Evolutionary conservation across 2,888 invertebrate genomes (phyloP), one percentile per base, ranked within the genome.

Genomic region (Aquatica leii): DNA sequence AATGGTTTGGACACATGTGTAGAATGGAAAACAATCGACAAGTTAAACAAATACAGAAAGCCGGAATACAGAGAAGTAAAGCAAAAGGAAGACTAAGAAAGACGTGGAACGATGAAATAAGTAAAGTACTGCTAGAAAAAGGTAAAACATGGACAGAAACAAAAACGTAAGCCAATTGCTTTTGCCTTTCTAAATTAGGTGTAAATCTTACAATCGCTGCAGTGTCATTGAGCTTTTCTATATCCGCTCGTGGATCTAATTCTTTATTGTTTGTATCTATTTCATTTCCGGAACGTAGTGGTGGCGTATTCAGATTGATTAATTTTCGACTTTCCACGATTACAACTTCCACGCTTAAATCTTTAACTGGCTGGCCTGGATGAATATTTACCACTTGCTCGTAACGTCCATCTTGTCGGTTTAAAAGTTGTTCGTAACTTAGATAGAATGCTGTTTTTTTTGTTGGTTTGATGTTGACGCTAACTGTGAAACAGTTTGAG

Each of bases 351-450:
- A 91, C 87, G 18, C 84, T 82, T 49, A 91, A 82, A 70, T 88
- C 85, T 51, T 87, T 85, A 14, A 91, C 88, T 2, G 86, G 76
- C 67, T 87, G 86, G 31, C 90, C 88, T 0, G 90, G 90, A 74
- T 89, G 87, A 54, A 91, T 81, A 77, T 90, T 89, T 59, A 91
- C 83, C 8, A 87, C 86, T 70, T 89, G 86, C 74, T 90, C 88
- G 81, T 92, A 92, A 9, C 86, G 84, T 6, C 88, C 87, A 65
- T 87, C 84, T 58, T 86, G 84, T 2, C 91, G 83, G 15, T 84
- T 80, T 51, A 92, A 78, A 48, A 92, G 74, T 78, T 92, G 90
- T 75, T 92, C 90, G 77, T 93, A 93, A 0, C 86, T 89, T 67
- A 91, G 78, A 73, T 88, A 88, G 78, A 93, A 93, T 0, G 84